Evolutionary conservation across 2,113 vertebrate genomes (phyloP).

Genomic region (Halichoerus grypus): DNA sequence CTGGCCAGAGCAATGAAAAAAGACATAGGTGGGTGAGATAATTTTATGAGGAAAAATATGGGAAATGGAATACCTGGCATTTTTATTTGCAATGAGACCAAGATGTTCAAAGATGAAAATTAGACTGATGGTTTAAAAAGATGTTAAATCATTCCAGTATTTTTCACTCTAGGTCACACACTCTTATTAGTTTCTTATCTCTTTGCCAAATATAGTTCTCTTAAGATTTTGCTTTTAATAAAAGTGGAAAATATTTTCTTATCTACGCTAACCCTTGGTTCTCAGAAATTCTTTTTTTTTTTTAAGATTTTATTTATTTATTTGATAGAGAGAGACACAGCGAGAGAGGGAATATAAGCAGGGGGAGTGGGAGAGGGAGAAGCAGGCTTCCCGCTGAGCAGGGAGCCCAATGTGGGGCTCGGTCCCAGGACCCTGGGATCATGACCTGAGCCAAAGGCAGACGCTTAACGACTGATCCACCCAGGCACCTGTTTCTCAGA

Average conservation of each 20-base stretch:
- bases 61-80: not conserved
- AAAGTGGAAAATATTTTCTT: conserved; percentile 48
- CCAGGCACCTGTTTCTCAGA: not conserved
- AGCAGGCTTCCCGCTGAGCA: too few relatives aligned
- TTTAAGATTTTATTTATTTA: too few relatives aligned
- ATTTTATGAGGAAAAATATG: not conserved
- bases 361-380: too few relatives aligned
- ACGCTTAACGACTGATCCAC: too few relatives aligned
- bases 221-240: conserved; percentile 39
- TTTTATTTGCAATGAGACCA: conserved; percentile 11
- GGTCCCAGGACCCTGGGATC: too few relatives aligned
- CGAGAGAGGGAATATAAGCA: too few relatives aligned
- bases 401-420: too few relatives aligned
- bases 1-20: conserved; percentile 76
- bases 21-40: conserved; percentile 71
- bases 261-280: conserved; percentile 19
- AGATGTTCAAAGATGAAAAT: conserved; percentile 9
- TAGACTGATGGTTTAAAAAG: conserved; percentile 4
- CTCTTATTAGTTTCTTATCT: conserved; percentile 13
- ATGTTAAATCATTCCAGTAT: not conserved
- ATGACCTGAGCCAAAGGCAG: too few relatives aligned
- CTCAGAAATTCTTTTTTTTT: conserved; percentile 7
- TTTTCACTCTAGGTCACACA: conserved; percentile 15
- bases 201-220: not conserved
- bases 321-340: too few relatives aligned